Evolutionary conservation across 2,113 vertebrate genomes (phyloP).

Genomic region (Carlito syrichta): DNA sequence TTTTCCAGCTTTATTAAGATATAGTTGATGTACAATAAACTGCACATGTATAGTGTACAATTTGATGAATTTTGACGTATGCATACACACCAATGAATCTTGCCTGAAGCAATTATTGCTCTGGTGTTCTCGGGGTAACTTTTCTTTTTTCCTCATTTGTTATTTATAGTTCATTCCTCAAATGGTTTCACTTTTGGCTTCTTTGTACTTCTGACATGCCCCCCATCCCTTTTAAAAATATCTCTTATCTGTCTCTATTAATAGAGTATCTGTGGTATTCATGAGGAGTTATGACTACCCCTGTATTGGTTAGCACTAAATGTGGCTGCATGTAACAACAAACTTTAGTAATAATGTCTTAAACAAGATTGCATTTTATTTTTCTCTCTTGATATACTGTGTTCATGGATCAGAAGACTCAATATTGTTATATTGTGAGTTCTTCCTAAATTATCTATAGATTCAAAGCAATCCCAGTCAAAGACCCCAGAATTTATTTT

Average conservation of each 20-base stretch:
- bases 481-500: neutral
- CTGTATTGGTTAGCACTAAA: conserved; percentile 9
- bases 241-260: neutral
- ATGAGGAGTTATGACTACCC: neutral
- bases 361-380: neutral
- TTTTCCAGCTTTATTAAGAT: neutral
- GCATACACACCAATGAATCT: neutral
- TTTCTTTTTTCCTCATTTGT: neutral
- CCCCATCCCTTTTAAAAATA: neutral
- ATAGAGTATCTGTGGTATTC: neutral
- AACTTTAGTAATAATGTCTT: neutral
- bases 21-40: neutral
- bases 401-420: neutral
- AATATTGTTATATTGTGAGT: neutral
- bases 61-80: neutral
- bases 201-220: neutral
- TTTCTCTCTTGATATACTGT: neutral
- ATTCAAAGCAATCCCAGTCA: neutral
- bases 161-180: conserved; percentile 21
- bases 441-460: conserved; percentile 11
- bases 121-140: neutral
- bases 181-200: neutral
- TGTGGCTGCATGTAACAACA: neutral
- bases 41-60: neutral
- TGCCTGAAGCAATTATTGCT: neutral